These are phyloP conservation scores for Dolichopus griseipennis DNA, from an alignment of 2,888 invertebrate species.

Conservation along the genomic window DNA sequence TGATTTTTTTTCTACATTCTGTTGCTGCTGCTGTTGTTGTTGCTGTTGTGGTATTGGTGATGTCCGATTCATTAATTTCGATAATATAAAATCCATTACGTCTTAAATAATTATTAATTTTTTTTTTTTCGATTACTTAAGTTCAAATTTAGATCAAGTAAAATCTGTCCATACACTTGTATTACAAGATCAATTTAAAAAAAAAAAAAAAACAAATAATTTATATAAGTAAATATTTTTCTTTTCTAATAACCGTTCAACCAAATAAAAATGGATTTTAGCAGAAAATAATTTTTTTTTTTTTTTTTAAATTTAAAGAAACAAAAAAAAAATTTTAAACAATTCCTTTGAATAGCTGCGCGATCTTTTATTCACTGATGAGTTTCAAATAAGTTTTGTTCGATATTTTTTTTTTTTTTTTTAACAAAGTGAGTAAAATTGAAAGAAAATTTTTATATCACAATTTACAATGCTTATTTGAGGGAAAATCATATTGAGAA, in stretches of 20 bases:
- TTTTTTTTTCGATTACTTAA: not conserved
- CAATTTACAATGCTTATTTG: no score
- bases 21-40: no score
- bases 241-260: not conserved
- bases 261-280: not conserved
- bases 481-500: no score
- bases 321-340: not conserved
- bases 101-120: not conserved
- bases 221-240: no score
- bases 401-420: no score
- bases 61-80: slow-evolving; percentile 36
- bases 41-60: not conserved
- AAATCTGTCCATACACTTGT: not conserved
- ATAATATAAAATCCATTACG: slow-evolving; percentile 38
- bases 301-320: not conserved
- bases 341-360: not conserved
- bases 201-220: no score
- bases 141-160: no score
- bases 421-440: no score
- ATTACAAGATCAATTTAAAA: no score
- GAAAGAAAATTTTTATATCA: no score
- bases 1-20: no score
- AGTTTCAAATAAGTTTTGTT: no score
- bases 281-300: not conserved
- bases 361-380: not conserved